Conservation (phyloP, 2,113 vertebrate species). For the Plestiodon gilberti region DNA sequence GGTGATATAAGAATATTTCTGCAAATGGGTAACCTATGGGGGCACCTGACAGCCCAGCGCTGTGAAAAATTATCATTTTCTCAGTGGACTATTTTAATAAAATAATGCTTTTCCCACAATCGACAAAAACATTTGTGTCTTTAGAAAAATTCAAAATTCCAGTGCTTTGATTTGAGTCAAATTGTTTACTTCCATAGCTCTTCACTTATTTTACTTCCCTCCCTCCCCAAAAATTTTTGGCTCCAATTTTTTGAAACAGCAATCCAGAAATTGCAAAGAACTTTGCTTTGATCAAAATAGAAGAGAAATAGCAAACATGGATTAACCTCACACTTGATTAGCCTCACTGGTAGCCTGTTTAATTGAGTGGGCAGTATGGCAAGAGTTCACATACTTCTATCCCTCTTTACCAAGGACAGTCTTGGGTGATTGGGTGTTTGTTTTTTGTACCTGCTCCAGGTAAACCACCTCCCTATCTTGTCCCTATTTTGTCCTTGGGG, state of each 20-base stretch:
- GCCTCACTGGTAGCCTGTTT: not conserved
- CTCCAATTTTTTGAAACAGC: not conserved
- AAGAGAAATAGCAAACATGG: not conserved
- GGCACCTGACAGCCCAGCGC: not conserved
- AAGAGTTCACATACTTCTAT: not conserved
- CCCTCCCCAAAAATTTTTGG: not conserved
- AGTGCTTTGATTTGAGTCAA: not conserved
- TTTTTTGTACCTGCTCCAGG: no score
- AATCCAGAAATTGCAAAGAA: not conserved
- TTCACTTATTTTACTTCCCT: not conserved
- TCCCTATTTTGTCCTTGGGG: not conserved
- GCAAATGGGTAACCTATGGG: conserved; percentile 8
- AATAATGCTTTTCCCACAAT: not conserved
- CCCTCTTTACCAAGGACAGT: no score
- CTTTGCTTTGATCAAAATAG: not conserved
- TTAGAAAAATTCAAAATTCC: not conserved
- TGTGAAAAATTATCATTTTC: not conserved
- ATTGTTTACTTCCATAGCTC: not conserved
- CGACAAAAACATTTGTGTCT: not conserved
- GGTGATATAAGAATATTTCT: conserved; percentile 2
- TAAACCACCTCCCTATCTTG: not conserved
- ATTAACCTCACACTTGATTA: not conserved
- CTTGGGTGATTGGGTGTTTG: not conserved
- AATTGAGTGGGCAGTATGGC: not conserved
- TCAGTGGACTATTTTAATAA: not conserved